Base-by-base conservation (phyloP, 2,888 invertebrate species). In the Operophtera brumata region DNA sequence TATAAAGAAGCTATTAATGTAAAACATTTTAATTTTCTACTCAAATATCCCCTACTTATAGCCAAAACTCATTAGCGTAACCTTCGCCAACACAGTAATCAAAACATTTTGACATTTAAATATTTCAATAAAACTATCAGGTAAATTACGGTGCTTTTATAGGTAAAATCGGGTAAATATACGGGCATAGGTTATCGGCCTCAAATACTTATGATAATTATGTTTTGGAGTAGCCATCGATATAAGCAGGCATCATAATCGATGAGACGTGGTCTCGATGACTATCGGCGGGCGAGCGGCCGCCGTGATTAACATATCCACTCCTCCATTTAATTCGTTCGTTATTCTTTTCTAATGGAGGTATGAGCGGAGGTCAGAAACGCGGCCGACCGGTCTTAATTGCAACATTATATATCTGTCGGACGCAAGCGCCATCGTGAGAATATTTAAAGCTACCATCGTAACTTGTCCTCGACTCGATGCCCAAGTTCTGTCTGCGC, bases 371-470 rank as follows among this genome's bases (percentile, higher is more conserved):
- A 77, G 77, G 74, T 80, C 75, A 72, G 73, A 70, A 71, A 72
- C 70, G 73, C 75, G 74, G 74, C 65, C 71, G 77, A 85, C 86
- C 83, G 82, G 86, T 84, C 79, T 71, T 68, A 77, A 78, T 83
- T 82, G 80, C 79, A 82, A 82, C 82, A 84, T 76, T 76, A 75
- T 77, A 80, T 79, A 76, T 80, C 74, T 78, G 77, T 75, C 65
- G 74, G 70, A 71, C 72, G 67, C 75, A 80, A 84, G 86, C 88
- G 86, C 88, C 88, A 76, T 75, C 89, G 88, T 89, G 88, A 83
- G 89, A 89, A 87, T 80, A 73, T 64, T 67, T 65, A 66, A 63
- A 66, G 65, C 65, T 60, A 74, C 71, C 77, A 75, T 64, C 70
- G 61, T 71, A 73, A 67, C 64, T 65, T 76, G 78, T 73, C 59